Percentiles rank a stretch among this genome's conserved stretches.
These are phyloP conservation scores for Actinia equina DNA, from an alignment of 64 coral and sea anemone species.

Conservation along the genomic window DNA sequence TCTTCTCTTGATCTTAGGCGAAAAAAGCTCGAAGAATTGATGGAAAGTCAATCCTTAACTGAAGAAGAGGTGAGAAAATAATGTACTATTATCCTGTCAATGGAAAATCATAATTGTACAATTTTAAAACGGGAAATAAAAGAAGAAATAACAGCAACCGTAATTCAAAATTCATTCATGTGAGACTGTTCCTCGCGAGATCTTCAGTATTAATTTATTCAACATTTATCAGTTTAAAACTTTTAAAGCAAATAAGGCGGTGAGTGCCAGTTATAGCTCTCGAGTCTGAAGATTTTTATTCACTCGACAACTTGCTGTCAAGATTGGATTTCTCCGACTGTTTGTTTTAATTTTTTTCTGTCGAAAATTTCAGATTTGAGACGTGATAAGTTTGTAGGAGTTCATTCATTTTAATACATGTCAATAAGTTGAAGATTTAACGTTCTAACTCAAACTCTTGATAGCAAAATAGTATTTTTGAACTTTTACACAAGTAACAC, in stretches of 20 bases:
- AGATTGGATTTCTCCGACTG: not conserved
- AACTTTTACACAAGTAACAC: not conserved
- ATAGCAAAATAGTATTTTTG: not conserved
- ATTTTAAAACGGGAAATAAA: not conserved
- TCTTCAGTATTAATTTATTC: conserved; percentile 14
- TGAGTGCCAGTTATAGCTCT: not conserved
- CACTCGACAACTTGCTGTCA: not conserved
- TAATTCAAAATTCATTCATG: conserved; percentile 1
- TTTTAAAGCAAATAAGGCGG: not conserved
- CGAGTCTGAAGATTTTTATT: not conserved
- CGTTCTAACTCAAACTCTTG: not conserved
- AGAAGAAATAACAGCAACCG: not conserved
- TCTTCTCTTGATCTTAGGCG: conserved; percentile 59
- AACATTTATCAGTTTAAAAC: not conserved
- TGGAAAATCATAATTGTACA: not conserved
- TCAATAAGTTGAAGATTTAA: not conserved
- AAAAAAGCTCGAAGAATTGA: conserved; percentile 65
- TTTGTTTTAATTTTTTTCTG: not conserved
- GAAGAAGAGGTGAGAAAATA: conserved; percentile 60
- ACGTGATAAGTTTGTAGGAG: not conserved
- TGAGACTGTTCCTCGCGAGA: not conserved
- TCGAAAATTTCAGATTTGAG: too few species aligned
- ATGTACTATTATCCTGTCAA: not conserved
- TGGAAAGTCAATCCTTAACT: conserved; percentile 82
- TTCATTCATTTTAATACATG: not conserved